Evolutionary conservation across 2,113 vertebrate genomes (phyloP).

Genomic region (Talpa occidentalis): DNA sequence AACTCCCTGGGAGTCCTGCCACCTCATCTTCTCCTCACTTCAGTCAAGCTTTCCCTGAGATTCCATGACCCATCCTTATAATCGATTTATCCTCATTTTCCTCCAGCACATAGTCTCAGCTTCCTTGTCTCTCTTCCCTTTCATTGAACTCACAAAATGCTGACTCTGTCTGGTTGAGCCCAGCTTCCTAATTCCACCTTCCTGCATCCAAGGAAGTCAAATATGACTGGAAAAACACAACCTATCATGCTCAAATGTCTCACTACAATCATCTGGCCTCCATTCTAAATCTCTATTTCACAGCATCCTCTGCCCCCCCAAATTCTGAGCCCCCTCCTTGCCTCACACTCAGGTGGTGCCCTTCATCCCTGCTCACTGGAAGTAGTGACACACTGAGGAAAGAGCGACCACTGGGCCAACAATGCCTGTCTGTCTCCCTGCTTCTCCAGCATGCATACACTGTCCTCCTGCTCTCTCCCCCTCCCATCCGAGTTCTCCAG

Average conservation of each 20-base stretch:
- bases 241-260: neutral
- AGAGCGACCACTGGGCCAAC: neutral
- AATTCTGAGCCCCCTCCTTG: neutral
- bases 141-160: neutral
- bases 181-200: neutral
- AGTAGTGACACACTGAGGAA: neutral
- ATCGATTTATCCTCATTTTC: neutral
- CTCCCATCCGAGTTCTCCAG: neutral
- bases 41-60: neutral
- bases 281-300: neutral
- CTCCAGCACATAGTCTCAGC: neutral
- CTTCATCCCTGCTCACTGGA: neutral
- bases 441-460: neutral
- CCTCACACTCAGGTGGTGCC: neutral
- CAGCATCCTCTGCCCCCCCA: neutral
- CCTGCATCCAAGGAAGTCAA: neutral
- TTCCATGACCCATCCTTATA: neutral
- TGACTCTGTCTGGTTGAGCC: neutral
- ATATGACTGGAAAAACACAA: neutral
- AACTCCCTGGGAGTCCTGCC: neutral
- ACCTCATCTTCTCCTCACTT: neutral
- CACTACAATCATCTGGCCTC: neutral
- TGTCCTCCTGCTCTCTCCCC: neutral
- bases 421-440: neutral
- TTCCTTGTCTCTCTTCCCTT: neutral